Conservation (phyloP, 2,797 vertebrate genomes). For the Pteropus rufus region DNA sequence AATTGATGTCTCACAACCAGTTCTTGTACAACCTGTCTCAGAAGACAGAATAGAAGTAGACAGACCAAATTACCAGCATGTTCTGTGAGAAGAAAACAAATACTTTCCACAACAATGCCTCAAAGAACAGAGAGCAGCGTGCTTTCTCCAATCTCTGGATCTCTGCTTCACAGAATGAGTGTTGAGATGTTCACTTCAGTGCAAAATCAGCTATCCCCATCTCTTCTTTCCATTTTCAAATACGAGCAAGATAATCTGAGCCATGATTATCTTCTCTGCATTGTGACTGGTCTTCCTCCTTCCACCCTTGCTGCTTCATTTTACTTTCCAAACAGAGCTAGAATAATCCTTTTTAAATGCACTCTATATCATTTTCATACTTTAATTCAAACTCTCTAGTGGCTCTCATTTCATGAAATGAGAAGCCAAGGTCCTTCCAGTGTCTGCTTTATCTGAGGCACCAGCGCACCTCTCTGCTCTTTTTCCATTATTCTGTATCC, state of each 20-base stretch:
- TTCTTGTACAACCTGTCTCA: conserved; percentile 33
- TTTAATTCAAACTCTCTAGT: neutral
- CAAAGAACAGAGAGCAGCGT: neutral
- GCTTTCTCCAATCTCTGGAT: neutral
- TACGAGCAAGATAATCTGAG: conserved; percentile 17
- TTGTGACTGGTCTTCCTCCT: neutral
- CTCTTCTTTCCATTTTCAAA: conserved; percentile 7
- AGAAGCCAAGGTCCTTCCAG: neutral
- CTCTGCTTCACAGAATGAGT: conserved; percentile 5
- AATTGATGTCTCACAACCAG: neutral
- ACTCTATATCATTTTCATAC: neutral
- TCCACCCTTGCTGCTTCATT: neutral
- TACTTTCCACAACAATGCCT: neutral
- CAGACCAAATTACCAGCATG: neutral
- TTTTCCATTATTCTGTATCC: neutral
- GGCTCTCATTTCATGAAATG: neutral
- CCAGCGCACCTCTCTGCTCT: neutral
- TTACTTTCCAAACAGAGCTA: neutral
- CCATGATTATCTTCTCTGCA: neutral
- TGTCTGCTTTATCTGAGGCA: neutral
- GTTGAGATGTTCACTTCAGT: neutral
- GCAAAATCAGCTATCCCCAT: neutral
- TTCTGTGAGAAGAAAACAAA: conserved; percentile 44
- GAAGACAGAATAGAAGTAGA: conserved; percentile 43
- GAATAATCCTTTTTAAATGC: neutral